phyloP scores from a whole-genome alignment of 1,140 invertebrate genomes.

The Drosophila melanogaster region Release_6_plus_ISO1_MT NT_037436.4:7745001-7745500 shows the following conservation, averaged over 20 bases:
- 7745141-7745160: constrained; percentile 66
- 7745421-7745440: constrained; percentile 43
- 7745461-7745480: constrained; percentile 54
- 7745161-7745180: constrained; percentile 79
- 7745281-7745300: constrained; percentile 63
- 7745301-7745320: constrained; percentile 70
- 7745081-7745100: constrained; percentile 33
- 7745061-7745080: constrained; percentile 54
- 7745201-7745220: constrained; percentile 37
- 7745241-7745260: constrained; percentile 24
- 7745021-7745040: constrained; percentile 73
- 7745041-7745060: constrained; percentile 57
- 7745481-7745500: constrained; percentile 67
- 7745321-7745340: constrained; percentile 55
- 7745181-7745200: constrained; percentile 68
- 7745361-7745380: constrained; percentile 64
- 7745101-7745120: constrained; percentile 5
- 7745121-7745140: constrained; percentile 22
- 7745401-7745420: constrained; percentile 30
- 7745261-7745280: background rate
- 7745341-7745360: constrained; percentile 25
- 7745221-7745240: constrained; percentile 72
- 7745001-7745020: constrained; percentile 34
- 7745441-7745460: constrained; percentile 29
- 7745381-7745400: constrained; percentile 49